Evolutionary conservation across 2,888 invertebrate species (phyloP).

Genomic region (Cyaniris semiargus): DNA sequence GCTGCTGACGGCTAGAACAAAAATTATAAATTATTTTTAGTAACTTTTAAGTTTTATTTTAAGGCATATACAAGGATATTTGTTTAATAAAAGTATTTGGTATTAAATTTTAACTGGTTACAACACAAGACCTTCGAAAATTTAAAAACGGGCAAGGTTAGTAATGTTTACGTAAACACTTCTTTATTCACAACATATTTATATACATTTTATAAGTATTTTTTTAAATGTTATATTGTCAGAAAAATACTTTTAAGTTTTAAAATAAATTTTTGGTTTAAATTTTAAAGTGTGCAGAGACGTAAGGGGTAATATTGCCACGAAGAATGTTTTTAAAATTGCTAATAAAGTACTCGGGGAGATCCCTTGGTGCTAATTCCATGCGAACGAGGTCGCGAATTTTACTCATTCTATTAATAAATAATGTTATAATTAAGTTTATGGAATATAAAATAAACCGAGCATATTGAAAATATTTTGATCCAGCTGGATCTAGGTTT

Average conservation of each 20-base stretch:
- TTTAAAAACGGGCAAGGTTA: no score
- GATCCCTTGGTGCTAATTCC: constrained; percentile 5
- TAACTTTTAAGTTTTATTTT: neutral
- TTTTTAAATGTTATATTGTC: no score
- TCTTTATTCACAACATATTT: no score
- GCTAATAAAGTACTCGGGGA: neutral
- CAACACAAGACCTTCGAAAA: no score
- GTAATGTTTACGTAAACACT: no score
- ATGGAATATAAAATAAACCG: neutral
- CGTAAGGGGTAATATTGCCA: neutral
- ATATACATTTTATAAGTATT: no score
- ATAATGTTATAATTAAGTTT: neutral
- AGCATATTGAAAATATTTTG: neutral
- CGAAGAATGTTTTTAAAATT: constrained; percentile 11
- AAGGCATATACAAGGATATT: no score
- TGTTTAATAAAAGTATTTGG: no score
- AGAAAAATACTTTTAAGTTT: neutral
- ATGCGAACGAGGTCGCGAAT: neutral
- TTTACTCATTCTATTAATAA: constrained; percentile 22
- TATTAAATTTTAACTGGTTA: no score
- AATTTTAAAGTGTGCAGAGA: neutral
- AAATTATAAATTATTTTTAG: constrained; percentile 49
- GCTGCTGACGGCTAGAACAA: constrained; percentile 85
- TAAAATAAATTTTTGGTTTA: neutral
- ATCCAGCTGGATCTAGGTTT: neutral